Conservation (phyloP, 2,888 invertebrate species). For the Seladonia tumulorum region DNA sequence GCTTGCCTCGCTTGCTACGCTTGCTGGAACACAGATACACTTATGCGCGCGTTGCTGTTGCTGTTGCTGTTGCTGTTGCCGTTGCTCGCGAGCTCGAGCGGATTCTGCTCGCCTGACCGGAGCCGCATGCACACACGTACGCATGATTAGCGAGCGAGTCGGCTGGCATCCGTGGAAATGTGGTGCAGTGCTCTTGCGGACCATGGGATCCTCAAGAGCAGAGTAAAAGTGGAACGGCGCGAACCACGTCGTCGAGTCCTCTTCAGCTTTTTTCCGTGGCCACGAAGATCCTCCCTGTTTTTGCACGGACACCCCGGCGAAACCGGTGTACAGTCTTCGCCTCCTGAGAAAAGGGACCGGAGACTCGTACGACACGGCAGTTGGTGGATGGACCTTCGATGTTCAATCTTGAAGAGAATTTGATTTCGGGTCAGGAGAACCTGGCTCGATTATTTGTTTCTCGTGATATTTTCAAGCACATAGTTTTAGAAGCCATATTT, state of each 20-base stretch:
- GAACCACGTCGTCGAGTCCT: constrained; percentile 4
- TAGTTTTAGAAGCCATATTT: no score
- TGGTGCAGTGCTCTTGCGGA: constrained; percentile 45
- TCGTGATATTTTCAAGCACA: no score
- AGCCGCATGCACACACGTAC: constrained; percentile 54
- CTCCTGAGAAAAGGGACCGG: background rate
- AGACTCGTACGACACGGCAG: background rate
- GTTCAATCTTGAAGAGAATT: no score
- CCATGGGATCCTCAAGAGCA: constrained; percentile 59
- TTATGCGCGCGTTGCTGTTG: background rate
- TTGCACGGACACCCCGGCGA: background rate
- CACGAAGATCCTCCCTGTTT: background rate
- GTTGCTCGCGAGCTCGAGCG: constrained; percentile 7
- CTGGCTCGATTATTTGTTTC: no score
- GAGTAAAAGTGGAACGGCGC: constrained; percentile 71
- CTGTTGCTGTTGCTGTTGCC: background rate
- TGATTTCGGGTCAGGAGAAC: no score
- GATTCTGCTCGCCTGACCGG: constrained; percentile 33
- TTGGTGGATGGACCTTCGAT: no score
- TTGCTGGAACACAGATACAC: background rate
- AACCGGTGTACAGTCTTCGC: background rate
- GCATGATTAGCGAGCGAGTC: constrained; percentile 64
- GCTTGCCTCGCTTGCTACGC: background rate
- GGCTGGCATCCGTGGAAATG: constrained; percentile 60
- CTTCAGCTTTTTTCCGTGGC: background rate